Conservation (phyloP, 2,888 invertebrate genomes). For the Lissonota sp. region DNA sequence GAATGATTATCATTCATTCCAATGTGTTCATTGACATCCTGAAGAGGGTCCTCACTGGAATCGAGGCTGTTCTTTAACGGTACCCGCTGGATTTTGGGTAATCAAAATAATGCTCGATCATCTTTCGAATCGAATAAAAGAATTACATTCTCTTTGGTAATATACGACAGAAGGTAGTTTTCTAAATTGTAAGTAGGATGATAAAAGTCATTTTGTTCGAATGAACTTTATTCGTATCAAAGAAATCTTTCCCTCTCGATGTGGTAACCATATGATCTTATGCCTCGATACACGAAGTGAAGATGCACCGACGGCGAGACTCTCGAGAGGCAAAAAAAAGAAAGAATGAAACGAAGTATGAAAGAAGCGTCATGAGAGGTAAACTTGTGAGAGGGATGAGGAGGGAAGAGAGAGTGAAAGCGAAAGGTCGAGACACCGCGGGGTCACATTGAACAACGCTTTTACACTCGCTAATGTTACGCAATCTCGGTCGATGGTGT, state of each 20-base stretch:
- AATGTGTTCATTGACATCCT: conserved; percentile 8
- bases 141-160: no score
- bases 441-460: conserved; percentile 80
- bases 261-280: conserved; percentile 16
- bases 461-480: conserved; percentile 73
- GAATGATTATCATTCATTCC: neutral
- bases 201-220: conserved; percentile 3
- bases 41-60: neutral
- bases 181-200: neutral
- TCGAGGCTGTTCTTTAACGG: no score
- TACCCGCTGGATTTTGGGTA: no score
- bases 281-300: conserved; percentile 10
- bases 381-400: conserved; percentile 33
- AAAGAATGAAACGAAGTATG: conserved; percentile 21
- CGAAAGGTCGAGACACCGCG: conserved; percentile 81
- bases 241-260: conserved; percentile 14
- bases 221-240: conserved; percentile 12
- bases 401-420: conserved; percentile 80
- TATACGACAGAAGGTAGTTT: neutral
- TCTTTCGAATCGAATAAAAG: no score
- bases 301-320: conserved; percentile 43
- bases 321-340: conserved; percentile 14
- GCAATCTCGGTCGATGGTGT: conserved; percentile 68
- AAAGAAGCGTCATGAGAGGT: conserved; percentile 24
- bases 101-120: no score